Evolutionary conservation across 2,888 invertebrate species (phyloP), one percentile per base, ranked within the genome.

Genomic region (Ophion costatus): DNA sequence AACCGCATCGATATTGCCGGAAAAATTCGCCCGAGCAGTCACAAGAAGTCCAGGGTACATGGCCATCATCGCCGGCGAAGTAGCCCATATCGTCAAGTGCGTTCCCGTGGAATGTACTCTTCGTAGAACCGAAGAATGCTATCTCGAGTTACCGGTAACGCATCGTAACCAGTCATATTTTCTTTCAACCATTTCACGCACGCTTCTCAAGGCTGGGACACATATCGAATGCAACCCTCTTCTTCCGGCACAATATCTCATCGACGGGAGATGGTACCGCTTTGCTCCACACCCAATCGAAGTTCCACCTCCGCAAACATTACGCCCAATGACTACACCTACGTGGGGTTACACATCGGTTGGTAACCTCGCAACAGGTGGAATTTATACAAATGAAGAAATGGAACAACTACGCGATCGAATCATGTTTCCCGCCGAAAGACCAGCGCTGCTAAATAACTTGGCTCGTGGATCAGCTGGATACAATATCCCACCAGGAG

Each of bases 1-100:
- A 2, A 57, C 42, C 2, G 89, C 89, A 9, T 86, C 86, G 0
- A 14, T 88, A 1, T 20, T 84, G 7, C 91, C 88, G 0, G 86
- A 90, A 67, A 82, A 88, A 42, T 87, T 91, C n/a, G 88, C 89
- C 0, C 86, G 77, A 5, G 59, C 88, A 5, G 71, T 91, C 0
- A 89, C 89, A 83, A 83, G 88, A 10, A 73, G 86, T 20, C 82
- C 87, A 1, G 90, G 89, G 2, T 88, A 88, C 71, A 87, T 90
- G 67, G 88, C 88, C 11, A 73, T 87, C 42, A 85, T 87, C n/a
- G 77, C 85, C 59, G 90, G 90, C 17, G 91, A 90, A 82, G 88
- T 86, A 89, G 89, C 80, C 78, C 73, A 73, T n/a, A 61, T 73
- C 0, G 22, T 61, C 63, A 29, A 29, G 29, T 29, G 29, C 29